Base-by-base conservation (phyloP, 2,113 vertebrate genomes). In the Serranochromis macrocephalus region DNA sequence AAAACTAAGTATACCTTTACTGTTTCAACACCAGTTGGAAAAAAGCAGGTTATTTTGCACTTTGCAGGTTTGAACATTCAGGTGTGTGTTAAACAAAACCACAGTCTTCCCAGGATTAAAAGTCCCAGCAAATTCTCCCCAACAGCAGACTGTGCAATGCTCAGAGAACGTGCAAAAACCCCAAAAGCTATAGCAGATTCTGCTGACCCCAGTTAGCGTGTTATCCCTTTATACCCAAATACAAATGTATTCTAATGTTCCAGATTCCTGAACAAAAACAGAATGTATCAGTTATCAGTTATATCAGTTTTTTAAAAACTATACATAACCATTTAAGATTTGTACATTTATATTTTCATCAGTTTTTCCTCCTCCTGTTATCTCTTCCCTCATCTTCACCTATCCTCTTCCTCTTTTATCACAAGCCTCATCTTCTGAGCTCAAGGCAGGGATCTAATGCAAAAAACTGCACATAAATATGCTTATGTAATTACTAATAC, bases 11-110 rank as follows among this genome's bases (percentile, higher is more conserved):
- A 73, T 24, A 26, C 21, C 38, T 16, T 73, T 45, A 45, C 40
- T 40, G 33, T 40, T 68, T 40, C 63, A 40, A 68, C 36, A 40
- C 61, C 19, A 38, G 61, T 66, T 66, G 61, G 33, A 66, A 66
- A 38, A 66, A 38, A 66, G 33, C 33, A 7, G 0, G 0, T 5
- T 5, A 0, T 36, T 66, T 38, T 38, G 61, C 61, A 38, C 0
- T 66, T 38, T 38, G 42, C 40, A 29, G 68, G 40, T 47, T 47
- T 75, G 14, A 75, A 24, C 24, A 29, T 75, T 47, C 24, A 29
- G 40, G 24, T 75, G 68, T 71, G 13, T 47, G 40, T 47, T 47
- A 29, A 47, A 47, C 9, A 75, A 75, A 11, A 24, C 68, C 14
- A 6, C 6, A 29, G 42, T 47, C 68, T 47, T 73, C 9, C 68